Evolutionary conservation across 2,888 invertebrate genomes (phyloP), one percentile per base, ranked within the genome.

Genomic region (Ophion ventricosus): DNA sequence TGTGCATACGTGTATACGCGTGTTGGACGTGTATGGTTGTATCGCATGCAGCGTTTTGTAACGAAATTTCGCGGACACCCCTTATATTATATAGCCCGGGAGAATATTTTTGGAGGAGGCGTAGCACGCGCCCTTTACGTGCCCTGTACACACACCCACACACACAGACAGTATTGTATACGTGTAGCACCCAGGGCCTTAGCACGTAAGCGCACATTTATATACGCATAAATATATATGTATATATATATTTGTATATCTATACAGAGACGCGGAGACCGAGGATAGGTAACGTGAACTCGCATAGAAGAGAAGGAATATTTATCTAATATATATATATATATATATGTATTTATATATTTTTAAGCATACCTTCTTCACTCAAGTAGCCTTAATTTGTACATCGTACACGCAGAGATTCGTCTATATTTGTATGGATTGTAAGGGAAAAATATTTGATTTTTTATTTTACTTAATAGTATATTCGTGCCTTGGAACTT

Each of bases 171-270:
- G 74, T 72, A 82, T 49, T 61, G 76, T 61, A 66, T 80, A 66
- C 79, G 78, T 67, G 76, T 82, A 72, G 86, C 86, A 85, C 86
- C 85, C 81, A 66, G 76, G 73, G 86, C 87, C 86, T 87, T 86
- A 84, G 87, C 81, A 86, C 81, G 84, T 84, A 86, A 87, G 80
- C 82, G 87, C 85, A 86, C 87, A 83, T 76, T 82, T 84, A 78
- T 82, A 70, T 80, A 75, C 64, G 66, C 59, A 72, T 70, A 80
- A 64, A 61, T 54, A 70, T 23, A 63, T 67, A 66, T 20, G 35
- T 43, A 49, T 57, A 56, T n/a, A 83, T 67, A 78, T 17, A 7
- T 67, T 61, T 54, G n/a, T 54, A 10, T 54, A 54, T 54, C 40
- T 26, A 78, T 74, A 59, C 29, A 82, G 63, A 77, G 49, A 76